A percentile compares a stretch with the other conserved stretches of the same genome.
These are phyloP conservation scores for Ammospiza nelsoni DNA, from an alignment of 2,113 vertebrate species.

Conservation along the genomic window DNA sequence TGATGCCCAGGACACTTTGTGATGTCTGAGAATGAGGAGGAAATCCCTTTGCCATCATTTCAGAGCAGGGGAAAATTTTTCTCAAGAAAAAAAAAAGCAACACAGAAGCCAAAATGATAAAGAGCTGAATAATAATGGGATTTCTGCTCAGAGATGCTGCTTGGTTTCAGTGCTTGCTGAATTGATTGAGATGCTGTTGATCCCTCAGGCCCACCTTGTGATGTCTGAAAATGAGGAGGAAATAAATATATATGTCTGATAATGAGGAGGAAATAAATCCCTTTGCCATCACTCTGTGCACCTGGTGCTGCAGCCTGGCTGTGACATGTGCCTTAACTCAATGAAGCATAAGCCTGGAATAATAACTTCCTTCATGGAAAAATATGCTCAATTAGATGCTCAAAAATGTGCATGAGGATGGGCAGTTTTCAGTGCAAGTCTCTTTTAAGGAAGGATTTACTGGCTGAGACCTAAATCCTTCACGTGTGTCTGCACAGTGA, in stretches of 20 bases:
- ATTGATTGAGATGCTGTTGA: too few species aligned
- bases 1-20: background rate
- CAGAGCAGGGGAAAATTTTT: too few species aligned
- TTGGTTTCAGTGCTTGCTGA: too few species aligned
- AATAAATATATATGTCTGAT: too few species aligned
- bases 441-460: background rate
- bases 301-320: background rate
- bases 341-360: background rate
- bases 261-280: background rate
- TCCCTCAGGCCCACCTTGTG: too few species aligned
- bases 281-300: background rate
- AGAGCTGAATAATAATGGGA: too few species aligned
- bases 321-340: background rate
- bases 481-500: background rate
- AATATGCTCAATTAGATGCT: constrained; percentile 15
- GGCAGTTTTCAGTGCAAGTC: background rate
- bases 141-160: too few species aligned
- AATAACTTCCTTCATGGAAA: constrained; percentile 11
- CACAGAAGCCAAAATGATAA: too few species aligned
- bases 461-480: background rate
- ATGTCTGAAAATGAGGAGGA: too few species aligned
- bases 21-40: background rate
- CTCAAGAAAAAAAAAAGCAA: too few species aligned
- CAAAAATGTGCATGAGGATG: background rate
- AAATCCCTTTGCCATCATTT: background rate